Conservation (phyloP, 2,797 vertebrate species). For the Alosa sapidissima region DNA sequence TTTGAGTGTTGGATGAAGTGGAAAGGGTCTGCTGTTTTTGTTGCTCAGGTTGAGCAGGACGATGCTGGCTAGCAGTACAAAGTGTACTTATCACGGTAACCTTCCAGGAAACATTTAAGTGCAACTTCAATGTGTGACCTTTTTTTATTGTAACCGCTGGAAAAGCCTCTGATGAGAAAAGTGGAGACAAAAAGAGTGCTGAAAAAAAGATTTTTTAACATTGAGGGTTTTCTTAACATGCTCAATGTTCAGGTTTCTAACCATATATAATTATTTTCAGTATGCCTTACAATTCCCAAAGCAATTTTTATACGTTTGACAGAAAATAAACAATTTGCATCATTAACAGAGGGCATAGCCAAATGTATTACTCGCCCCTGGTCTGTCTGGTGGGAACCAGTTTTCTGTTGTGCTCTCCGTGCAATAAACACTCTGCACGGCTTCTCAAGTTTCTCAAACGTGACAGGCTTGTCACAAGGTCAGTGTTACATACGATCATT, state of each 20-base stretch:
- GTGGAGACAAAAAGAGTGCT: background rate
- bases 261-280: too few relatives aligned
- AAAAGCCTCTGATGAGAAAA: background rate
- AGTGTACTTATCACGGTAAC: background rate
- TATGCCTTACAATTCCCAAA: background rate
- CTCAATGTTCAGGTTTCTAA: too few relatives aligned
- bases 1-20: background rate
- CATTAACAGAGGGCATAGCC: background rate
- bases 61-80: background rate
- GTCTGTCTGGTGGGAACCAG: background rate
- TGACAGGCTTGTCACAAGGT: background rate
- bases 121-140: background rate
- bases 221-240: background rate
- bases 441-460: background rate
- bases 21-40: background rate
- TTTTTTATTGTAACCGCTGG: background rate
- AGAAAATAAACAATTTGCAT: background rate
- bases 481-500: constrained; percentile 10
- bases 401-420: background rate
- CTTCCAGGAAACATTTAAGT: background rate
- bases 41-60: background rate
- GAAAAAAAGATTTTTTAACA: background rate
- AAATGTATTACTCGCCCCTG: background rate
- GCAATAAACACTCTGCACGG: background rate
- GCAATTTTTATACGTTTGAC: background rate